A percentile compares a stretch with the other conserved stretches of the same genome.
Evolutionary conservation across 30 jellyfish, hydroid and myxozoan species (phyloP).

Genomic region (Nemopilema nomurai): DNA sequence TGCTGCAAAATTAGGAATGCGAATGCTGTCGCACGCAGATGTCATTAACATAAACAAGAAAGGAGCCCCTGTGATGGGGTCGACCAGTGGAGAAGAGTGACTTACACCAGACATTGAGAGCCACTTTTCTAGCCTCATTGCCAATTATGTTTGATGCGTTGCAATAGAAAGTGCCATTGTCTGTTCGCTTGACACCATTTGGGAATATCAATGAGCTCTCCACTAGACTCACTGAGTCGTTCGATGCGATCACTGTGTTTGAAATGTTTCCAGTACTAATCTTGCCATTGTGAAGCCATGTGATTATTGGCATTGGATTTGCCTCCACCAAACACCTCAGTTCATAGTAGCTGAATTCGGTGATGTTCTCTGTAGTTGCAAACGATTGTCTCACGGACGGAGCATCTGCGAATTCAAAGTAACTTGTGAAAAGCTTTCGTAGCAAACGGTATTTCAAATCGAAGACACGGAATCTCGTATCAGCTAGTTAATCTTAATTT

Average conservation of each 20-base stretch:
- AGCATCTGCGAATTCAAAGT: conserved; percentile 28
- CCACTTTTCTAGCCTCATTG: conserved; percentile 9
- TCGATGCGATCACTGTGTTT: conserved; percentile 1
- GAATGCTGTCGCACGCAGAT: not conserved
- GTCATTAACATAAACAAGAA: not conserved
- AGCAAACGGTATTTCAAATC: too few species aligned
- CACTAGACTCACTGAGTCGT: conserved; percentile 16
- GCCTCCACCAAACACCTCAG: conserved; percentile 41
- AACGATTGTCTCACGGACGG: conserved; percentile 53
- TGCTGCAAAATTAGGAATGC: not conserved
- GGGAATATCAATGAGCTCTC: conserved; percentile 45
- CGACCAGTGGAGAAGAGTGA: not conserved
- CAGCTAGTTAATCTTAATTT: not conserved
- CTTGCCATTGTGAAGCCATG: conserved; percentile 34
- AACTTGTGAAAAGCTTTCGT: too few species aligned
- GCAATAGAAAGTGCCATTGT: conserved; percentile 67
- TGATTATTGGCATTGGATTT: conserved; percentile 33
- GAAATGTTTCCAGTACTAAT: conserved; percentile 12
- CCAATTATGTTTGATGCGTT: conserved; percentile 62
- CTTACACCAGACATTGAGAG: conserved; percentile 74
- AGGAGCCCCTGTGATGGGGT: not conserved
- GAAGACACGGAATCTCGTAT: not conserved
- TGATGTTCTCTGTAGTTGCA: conserved; percentile 25
- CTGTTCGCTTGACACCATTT: conserved; percentile 41
- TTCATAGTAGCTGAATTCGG: conserved; percentile 18